Conservation (phyloP, 1,140 invertebrate genomes). For the Contarinia nasturtii region DNA sequence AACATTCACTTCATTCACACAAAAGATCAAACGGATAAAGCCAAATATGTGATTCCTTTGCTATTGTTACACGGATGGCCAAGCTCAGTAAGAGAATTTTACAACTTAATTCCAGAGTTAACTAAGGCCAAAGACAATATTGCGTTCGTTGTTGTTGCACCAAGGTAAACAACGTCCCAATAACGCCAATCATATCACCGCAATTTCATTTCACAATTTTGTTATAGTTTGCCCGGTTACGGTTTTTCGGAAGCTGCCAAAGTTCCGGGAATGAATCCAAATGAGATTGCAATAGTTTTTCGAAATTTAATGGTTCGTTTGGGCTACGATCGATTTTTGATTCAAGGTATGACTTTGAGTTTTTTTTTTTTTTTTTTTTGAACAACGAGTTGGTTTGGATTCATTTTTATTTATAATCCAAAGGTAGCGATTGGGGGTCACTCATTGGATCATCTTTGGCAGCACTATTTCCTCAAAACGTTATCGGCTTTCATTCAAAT, state of each 20-base stretch:
- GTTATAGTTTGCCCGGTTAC: conserved; percentile 51
- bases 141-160: conserved; percentile 60
- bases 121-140: conserved; percentile 33
- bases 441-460: conserved; percentile 37
- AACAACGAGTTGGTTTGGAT: background rate
- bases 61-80: conserved; percentile 81
- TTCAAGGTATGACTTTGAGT: too few species aligned
- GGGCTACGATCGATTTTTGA: conserved; percentile 52
- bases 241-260: conserved; percentile 56
- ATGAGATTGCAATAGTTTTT: conserved; percentile 50
- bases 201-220: too few species aligned
- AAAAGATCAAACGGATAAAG: conserved; percentile 26
- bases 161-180: too few species aligned
- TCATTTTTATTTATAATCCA: too few species aligned
- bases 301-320: conserved; percentile 67
- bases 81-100: conserved; percentile 71
- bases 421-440: conserved; percentile 68
- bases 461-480: conserved; percentile 44
- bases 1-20: conserved; percentile 55
- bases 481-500: conserved; percentile 39
- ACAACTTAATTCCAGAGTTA: conserved; percentile 54
- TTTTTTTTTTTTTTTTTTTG: background rate
- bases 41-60: conserved; percentile 41
- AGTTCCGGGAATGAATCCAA: conserved; percentile 36
- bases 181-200: too few species aligned